phyloP scores from a whole-genome alignment of 2,797 vertebrate genomes.

The Lerista edwardsae region DNA sequence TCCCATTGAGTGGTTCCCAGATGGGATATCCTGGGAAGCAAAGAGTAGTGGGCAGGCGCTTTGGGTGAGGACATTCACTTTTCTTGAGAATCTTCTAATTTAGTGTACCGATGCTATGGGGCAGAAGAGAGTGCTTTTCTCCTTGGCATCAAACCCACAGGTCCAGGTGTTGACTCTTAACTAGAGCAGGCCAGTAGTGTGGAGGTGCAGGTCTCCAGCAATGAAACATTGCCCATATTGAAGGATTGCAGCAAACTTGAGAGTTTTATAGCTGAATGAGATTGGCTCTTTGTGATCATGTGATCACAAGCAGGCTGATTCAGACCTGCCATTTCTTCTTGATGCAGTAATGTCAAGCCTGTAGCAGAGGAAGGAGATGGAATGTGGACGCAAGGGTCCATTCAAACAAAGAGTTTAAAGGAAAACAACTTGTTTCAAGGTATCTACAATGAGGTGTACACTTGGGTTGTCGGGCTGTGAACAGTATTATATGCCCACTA shows the following conservation, averaged over 20 bases:
- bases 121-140: neutral
- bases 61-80: no score
- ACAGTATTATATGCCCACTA: neutral
- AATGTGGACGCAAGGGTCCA: neutral
- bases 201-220: neutral
- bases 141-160: no score
- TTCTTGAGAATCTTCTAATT: neutral
- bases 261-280: neutral
- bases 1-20: neutral
- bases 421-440: neutral
- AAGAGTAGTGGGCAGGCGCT: no score
- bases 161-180: neutral
- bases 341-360: neutral
- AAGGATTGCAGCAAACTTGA: neutral
- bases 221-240: no score
- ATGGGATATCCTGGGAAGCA: no score
- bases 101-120: neutral
- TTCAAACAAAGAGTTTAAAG: neutral
- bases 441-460: neutral
- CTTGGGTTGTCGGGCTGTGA: no score
- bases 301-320: no score
- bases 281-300: no score
- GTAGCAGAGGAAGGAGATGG: neutral
- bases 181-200: neutral
- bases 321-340: neutral